A percentile compares a stretch with the other conserved stretches of the same genome.
phyloP scores from a whole-genome alignment of 2,113 vertebrate genomes.

The Trichomycterus rosablanca region DNA sequence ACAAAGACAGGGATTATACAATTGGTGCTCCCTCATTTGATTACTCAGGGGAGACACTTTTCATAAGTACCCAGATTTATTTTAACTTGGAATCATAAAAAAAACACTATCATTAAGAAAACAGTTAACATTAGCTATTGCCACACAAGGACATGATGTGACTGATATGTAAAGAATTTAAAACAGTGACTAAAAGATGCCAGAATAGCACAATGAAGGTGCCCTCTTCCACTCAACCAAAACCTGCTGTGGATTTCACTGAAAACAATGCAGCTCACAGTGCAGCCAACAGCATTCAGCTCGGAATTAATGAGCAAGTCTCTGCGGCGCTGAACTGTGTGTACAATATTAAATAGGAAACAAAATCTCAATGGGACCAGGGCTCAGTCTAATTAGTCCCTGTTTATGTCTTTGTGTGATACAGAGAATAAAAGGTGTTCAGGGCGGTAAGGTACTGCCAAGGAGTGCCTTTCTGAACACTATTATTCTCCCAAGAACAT shows the following conservation, averaged over 20 bases:
- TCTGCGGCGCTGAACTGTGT: constrained; percentile 43
- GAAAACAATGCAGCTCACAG: constrained; percentile 30
- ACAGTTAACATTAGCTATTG: no score
- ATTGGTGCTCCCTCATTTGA: no score
- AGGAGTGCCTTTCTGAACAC: no score
- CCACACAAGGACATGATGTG: no score
- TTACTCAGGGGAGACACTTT: no score
- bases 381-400: constrained; percentile 61
- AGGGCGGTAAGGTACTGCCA: constrained; percentile 32
- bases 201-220: not conserved
- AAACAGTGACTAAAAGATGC: no score
- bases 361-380: constrained; percentile 44
- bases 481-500: not conserved
- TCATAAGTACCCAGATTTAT: no score
- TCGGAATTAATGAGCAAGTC: constrained; percentile 52
- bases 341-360: constrained; percentile 47
- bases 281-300: constrained; percentile 39
- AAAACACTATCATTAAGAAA: no score
- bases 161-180: no score
- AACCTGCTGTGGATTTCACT: not conserved
- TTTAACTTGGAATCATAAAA: no score
- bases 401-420: constrained; percentile 50
- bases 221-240: not conserved
- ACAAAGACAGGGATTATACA: no score
- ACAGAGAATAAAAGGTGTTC: constrained; percentile 18